Base-by-base conservation (phyloP, 2,797 vertebrate species). In the Neosilurus hyrtlii region DNA sequence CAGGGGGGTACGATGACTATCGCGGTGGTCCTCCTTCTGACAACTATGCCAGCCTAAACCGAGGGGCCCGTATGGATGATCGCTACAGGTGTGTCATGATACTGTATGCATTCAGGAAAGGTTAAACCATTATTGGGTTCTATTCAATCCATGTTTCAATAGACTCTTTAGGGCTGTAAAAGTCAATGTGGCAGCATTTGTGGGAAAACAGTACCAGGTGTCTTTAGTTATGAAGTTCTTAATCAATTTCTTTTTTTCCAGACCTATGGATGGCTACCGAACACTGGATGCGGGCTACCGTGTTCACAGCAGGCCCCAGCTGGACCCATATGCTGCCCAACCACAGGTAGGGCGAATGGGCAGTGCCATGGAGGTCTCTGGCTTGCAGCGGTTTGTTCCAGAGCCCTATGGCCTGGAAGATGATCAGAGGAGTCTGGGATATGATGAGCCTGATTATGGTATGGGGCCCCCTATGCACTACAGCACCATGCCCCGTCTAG, bases 391-490 rank as follows among this genome's bases (percentile, higher is more conserved):
- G 73, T 98, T 97, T 89, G 93, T 97, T 56, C 90, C 96, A 0
- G 97, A 99, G 67, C 95, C 96, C 0, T 98, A 98, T 0, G 96
- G 97, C 66, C 90, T 99, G 82, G 97, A 98, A 89, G 97, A 98
- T 0, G 97, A 99, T 89, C 96, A 97, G 87, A 96, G 96, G 86
- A 99, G 97, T 57, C 87, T 97, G 88, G 97, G 96, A 82, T 98
- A 95, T 0, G 97, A 99, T 4, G 97, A 98, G 0, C 91, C 96
- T 1, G 97, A 99, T 89, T 98, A 97, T 0, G 95, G 97, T 87
- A 92, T 98, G 92, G 94, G 90, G 26, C 90, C 88, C 84, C 89
- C 95, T 0, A 78, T 94, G 67, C 96, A 97, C 90, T 99, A 96
- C 1, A 94, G 96, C 92, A 97, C 97, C 0, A 94, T 96, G 87